These are phyloP conservation scores for Hoplostethus mediterraneus DNA, from an alignment of 2,797 vertebrate species.

Conservation along the genomic window DNA sequence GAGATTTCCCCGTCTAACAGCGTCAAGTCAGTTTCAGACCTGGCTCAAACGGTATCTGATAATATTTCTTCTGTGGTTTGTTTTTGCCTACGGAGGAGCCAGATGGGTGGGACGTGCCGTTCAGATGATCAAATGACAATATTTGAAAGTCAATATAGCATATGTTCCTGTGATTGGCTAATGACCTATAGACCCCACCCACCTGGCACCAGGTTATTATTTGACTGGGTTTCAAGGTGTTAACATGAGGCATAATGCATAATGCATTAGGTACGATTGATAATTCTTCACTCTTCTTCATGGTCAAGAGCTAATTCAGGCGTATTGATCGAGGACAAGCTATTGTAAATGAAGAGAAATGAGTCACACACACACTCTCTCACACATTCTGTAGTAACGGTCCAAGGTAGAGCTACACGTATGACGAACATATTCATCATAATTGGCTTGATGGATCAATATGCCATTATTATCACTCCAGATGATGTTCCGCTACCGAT, in stretches of 20 bases:
- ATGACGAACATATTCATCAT: conserved; percentile 32
- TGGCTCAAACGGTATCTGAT: neutral
- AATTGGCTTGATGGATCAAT: conserved; percentile 39
- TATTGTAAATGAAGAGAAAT: conserved; percentile 18
- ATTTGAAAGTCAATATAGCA: neutral
- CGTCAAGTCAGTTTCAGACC: neutral
- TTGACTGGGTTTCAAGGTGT: conserved; percentile 14
- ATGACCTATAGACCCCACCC: conserved; percentile 44
- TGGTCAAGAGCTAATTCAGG: conserved; percentile 38
- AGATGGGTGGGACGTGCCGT: too few relatives aligned
- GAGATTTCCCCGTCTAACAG: conserved; percentile 8
- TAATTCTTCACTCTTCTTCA: conserved; percentile 2
- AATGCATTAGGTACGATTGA: neutral
- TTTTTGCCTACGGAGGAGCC: too few relatives aligned
- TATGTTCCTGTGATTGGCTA: neutral
- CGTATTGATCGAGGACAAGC: conserved; percentile 11
- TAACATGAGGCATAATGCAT: neutral
- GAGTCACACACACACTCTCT: neutral
- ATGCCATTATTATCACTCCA: conserved; percentile 12
- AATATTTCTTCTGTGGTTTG: too few relatives aligned
- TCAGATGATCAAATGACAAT: too few relatives aligned
- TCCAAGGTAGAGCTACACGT: neutral
- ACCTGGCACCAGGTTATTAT: neutral
- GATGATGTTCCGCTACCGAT: neutral
- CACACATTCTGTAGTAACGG: neutral